phyloP scores from a whole-genome alignment of 1,140 invertebrate genomes.

The Leptopilina boulardi region DNA sequence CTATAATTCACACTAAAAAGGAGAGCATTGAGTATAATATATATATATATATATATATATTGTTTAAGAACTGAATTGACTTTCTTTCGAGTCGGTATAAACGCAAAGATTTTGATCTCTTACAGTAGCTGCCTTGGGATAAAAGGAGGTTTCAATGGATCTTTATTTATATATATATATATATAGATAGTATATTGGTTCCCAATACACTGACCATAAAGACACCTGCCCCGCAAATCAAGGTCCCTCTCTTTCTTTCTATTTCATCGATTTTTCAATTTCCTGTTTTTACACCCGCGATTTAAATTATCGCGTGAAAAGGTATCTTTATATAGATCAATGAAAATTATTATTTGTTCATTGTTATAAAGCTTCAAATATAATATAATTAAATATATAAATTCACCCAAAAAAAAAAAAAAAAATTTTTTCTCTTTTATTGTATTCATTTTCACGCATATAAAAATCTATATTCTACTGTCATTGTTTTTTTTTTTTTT shows the following conservation, averaged over 20 bases:
- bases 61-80: neutral
- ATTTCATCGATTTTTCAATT: constrained; percentile 8
- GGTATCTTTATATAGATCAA: neutral
- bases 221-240: constrained; percentile 14
- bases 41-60: too few relatives aligned
- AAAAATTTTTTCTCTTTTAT: neutral
- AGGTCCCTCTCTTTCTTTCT: constrained; percentile 24
- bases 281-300: constrained; percentile 31
- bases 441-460: neutral
- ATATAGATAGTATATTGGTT: too few relatives aligned
- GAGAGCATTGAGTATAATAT: neutral
- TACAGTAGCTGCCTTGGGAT: neutral
- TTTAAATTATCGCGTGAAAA: constrained; percentile 20
- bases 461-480: too few relatives aligned
- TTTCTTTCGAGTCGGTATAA: constrained; percentile 21
- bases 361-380: neutral
- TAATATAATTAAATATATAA: neutral
- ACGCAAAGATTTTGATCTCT: constrained; percentile 23
- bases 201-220: constrained; percentile 3
- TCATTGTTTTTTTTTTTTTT: too few relatives aligned
- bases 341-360: constrained; percentile 1
- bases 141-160: neutral
- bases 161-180: too few relatives aligned
- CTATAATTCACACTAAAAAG: constrained; percentile 24
- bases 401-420: neutral